Percentiles rank a stretch among this genome's conserved stretches.
Evolutionary conservation across 2,888 invertebrate genomes (phyloP).

Genomic region (Drosophila vallismaia): DNA sequence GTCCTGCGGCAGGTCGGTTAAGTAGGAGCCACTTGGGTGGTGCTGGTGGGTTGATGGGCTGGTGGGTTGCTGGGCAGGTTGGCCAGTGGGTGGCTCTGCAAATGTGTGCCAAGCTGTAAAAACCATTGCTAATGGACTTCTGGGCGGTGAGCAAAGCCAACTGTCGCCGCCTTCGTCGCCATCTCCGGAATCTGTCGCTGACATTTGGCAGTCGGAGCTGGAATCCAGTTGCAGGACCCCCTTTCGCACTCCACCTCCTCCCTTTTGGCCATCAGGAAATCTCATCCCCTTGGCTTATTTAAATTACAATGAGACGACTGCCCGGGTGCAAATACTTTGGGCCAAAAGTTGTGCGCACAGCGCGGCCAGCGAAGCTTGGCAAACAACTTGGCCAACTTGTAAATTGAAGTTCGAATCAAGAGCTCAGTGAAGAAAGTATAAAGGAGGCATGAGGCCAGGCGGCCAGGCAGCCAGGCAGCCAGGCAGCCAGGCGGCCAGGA

Average conservation of each 20-base stretch:
- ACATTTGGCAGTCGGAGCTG: conserved; percentile 73
- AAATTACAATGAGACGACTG: conserved; percentile 72
- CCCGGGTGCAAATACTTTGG: conserved; percentile 45
- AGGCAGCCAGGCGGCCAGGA: conserved; percentile 4
- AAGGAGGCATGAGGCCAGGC: conserved; percentile 3
- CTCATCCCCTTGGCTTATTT: conserved; percentile 63
- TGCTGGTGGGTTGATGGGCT: background rate
- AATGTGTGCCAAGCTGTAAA: conserved; percentile 77
- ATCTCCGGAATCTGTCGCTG: conserved; percentile 74
- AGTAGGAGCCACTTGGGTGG: conserved; percentile 34
- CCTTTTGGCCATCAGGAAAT: conserved; percentile 22
- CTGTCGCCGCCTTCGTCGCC: conserved; percentile 60
- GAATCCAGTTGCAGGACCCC: conserved; percentile 58
- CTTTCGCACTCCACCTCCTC: background rate
- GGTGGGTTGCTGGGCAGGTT: background rate
- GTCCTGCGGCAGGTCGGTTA: background rate
- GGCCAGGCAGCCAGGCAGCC: background rate
- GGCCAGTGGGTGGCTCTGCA: conserved; percentile 34
- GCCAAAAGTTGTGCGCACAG: conserved; percentile 43
- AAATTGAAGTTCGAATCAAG: conserved; percentile 73
- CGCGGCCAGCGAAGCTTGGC: conserved; percentile 44
- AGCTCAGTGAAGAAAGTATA: conserved; percentile 20
- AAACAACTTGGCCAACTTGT: conserved; percentile 76
- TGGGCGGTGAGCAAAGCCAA: conserved; percentile 60
- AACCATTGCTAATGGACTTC: conserved; percentile 78